These are phyloP conservation scores for Neofelis nebulosa DNA, from an alignment of 2,113 vertebrate species.

Conservation along the genomic window DNA sequence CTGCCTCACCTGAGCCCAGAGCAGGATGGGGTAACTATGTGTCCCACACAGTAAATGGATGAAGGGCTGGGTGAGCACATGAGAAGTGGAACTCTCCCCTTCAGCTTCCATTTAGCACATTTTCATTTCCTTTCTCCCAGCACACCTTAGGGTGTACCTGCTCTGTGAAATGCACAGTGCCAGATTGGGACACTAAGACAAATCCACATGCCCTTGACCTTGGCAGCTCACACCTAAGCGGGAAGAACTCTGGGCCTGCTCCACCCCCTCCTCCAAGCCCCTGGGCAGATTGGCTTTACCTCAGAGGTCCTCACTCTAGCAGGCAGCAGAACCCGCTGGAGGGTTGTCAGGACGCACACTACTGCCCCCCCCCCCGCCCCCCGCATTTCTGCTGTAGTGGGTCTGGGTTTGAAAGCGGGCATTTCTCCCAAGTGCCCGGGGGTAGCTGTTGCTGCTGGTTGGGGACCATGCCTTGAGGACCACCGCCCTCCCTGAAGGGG, in stretches of 20 bases:
- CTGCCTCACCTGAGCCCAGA: rapidly evolving
- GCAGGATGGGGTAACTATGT: background rate
- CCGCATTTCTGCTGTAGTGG: background rate
- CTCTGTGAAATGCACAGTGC: background rate
- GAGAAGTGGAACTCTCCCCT: background rate
- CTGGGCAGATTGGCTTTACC: background rate
- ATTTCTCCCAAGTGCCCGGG: background rate
- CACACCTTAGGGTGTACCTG: background rate
- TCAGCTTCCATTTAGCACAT: rapidly evolving
- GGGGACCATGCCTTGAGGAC: background rate
- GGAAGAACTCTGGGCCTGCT: background rate
- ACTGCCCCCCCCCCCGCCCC: background rate
- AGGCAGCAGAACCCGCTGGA: background rate
- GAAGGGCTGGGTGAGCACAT: background rate
- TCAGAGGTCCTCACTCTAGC: background rate
- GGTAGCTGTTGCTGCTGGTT: background rate
- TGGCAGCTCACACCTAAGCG: background rate
- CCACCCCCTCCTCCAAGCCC: background rate
- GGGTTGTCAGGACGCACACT: background rate
- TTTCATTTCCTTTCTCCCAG: background rate
- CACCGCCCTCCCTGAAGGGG: background rate
- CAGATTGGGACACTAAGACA: background rate
- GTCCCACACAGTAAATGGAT: background rate
- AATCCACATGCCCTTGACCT: background rate
- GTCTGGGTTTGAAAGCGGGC: background rate